Evolutionary conservation across 1,140 invertebrate species (phyloP).

Genomic region (Hermetia illucens): DNA sequence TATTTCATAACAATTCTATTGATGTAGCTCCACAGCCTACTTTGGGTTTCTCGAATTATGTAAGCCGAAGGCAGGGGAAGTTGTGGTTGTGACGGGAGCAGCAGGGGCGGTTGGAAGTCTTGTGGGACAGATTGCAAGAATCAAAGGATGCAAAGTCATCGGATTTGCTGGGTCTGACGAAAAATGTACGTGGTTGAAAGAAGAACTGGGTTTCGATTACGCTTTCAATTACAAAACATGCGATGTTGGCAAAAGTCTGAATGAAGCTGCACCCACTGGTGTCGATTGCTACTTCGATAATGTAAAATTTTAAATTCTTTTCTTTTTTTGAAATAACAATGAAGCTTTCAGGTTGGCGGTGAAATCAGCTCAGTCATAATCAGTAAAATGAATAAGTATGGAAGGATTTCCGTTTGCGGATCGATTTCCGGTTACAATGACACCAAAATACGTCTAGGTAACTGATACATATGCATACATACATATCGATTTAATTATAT

Average conservation of each 20-base stretch:
- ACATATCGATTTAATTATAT: too few relatives aligned
- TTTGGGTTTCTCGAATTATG: constrained; percentile 57
- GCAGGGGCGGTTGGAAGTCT: constrained; percentile 52
- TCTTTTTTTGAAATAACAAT: not conserved
- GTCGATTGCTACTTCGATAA: constrained; percentile 64
- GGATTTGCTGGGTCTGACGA: constrained; percentile 54
- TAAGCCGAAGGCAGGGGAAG: constrained; percentile 49
- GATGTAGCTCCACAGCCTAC: constrained; percentile 51
- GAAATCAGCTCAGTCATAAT: constrained; percentile 44
- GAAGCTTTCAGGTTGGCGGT: constrained; percentile 42
- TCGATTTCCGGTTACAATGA: constrained; percentile 46
- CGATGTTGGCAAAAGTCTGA: constrained; percentile 37
- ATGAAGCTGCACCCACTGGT: constrained; percentile 46
- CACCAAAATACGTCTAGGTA: too few relatives aligned
- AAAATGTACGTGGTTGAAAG: constrained; percentile 50
- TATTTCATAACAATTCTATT: constrained; percentile 10
- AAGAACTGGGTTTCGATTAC: constrained; percentile 49
- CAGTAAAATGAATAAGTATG: constrained; percentile 43
- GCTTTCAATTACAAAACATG: constrained; percentile 57
- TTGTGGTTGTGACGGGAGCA: constrained; percentile 47
- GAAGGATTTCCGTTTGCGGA: constrained; percentile 47
- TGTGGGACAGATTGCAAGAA: constrained; percentile 61
- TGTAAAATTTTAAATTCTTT: constrained; percentile 29
- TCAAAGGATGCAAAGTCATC: constrained; percentile 49
- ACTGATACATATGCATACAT: too few relatives aligned